These are phyloP conservation scores for Eumacrocentrus americanus DNA, from an alignment of 2,888 invertebrate species.

Conservation along the genomic window DNA sequence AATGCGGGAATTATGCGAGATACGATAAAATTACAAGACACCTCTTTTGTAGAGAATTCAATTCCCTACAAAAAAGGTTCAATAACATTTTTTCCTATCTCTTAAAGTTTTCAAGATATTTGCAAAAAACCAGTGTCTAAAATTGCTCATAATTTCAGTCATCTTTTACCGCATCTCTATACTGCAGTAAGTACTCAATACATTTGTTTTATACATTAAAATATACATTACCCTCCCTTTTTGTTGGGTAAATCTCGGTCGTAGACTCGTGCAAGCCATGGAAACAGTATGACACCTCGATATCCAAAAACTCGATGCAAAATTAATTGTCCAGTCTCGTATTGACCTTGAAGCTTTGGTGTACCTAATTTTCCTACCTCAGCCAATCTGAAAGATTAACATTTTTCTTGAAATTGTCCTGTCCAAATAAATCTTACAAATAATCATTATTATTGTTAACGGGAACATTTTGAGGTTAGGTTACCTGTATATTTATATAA, in stretches of 20 bases:
- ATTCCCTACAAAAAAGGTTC: no score
- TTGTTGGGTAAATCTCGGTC: constrained; percentile 86
- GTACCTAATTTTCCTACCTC: constrained; percentile 92
- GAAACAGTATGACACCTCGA: constrained; percentile 94
- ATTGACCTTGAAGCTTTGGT: constrained; percentile 86
- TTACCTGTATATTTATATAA: constrained; percentile 38
- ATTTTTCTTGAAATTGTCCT: neutral
- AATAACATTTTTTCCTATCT: no score
- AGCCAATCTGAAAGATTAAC: constrained; percentile 72
- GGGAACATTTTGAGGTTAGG: constrained; percentile 37
- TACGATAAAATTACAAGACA: no score
- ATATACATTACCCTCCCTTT: constrained; percentile 63
- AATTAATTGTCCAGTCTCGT: constrained; percentile 95
- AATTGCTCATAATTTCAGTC: no score
- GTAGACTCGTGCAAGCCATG: constrained; percentile 95
- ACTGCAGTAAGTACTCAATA: no score
- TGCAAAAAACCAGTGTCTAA: no score
- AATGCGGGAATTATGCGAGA: no score
- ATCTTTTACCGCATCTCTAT: no score
- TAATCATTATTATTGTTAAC: neutral
- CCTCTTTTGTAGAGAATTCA: no score
- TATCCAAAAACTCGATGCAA: constrained; percentile 97
- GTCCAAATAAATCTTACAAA: neutral
- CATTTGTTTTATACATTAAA: constrained; percentile 14
- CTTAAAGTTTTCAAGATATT: no score